Percentiles rank a stretch among this genome's conserved stretches.
Conservation (phyloP, 2,113 vertebrate species). For the Sakesphorus luctuosus region DNA sequence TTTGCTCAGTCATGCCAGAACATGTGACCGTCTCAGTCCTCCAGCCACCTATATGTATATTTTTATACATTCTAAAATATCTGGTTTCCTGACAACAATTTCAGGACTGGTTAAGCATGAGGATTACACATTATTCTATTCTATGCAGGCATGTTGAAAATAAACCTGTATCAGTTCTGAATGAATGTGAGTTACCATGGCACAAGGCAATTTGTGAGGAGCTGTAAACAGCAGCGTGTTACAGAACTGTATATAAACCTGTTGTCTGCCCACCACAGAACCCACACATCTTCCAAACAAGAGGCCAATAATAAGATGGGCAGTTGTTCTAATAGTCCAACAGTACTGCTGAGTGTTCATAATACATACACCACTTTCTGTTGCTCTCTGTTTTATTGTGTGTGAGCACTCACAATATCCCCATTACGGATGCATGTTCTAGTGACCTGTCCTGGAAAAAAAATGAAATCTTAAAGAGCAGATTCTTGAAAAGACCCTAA, state of each 20-base stretch:
- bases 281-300: neutral
- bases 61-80: neutral
- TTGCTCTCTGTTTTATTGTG: neutral
- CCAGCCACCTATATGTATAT: neutral
- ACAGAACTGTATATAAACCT: neutral
- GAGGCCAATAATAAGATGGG: neutral
- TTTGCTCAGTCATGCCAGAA: neutral
- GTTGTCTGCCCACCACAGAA: neutral
- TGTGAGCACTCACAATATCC: neutral
- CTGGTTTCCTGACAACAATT: neutral
- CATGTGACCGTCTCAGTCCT: neutral
- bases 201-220: neutral
- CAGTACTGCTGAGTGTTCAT: neutral
- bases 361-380: neutral
- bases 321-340: neutral
- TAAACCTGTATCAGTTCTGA: neutral
- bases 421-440: slow-evolving; percentile 3
- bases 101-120: neutral
- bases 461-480: neutral
- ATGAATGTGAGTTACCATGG: neutral
- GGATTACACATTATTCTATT: neutral
- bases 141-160: neutral
- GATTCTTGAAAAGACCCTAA: slow-evolving; percentile 52
- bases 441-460: slow-evolving; percentile 14
- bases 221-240: fast-evolving